A percentile compares a stretch with the other conserved stretches of the same genome.
These are phyloP conservation scores for Orchestes rusci DNA, from an alignment of 2,888 invertebrate species.

Conservation along the genomic window DNA sequence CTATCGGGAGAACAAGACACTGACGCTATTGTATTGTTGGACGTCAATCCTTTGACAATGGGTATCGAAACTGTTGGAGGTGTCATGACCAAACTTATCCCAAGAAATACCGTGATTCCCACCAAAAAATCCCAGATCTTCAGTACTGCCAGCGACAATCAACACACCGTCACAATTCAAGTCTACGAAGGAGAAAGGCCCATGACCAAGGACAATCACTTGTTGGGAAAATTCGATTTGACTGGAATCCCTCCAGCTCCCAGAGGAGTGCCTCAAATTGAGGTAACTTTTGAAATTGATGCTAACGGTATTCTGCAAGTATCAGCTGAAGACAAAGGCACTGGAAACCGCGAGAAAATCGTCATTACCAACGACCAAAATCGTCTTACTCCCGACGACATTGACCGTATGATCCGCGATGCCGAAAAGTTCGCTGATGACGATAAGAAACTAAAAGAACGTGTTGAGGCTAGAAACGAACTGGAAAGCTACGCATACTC, in stretches of 20 bases:
- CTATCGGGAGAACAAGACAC: conserved; percentile 96
- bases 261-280: conserved; percentile 88
- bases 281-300: conserved; percentile 91
- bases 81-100: conserved; percentile 98
- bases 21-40: conserved; percentile 90
- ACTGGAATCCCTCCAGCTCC: conserved; percentile 95
- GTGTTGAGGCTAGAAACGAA: conserved; percentile 94
- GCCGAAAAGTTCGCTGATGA: conserved; percentile 99
- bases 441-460: conserved; percentile 93
- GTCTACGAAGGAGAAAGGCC: conserved; percentile 99
- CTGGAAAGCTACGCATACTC: conserved; percentile 96
- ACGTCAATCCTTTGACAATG: conserved; percentile 97
- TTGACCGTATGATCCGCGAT: conserved; percentile 98
- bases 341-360: conserved; percentile 97
- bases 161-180: conserved; percentile 97
- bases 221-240: conserved; percentile 96
- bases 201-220: conserved; percentile 99
- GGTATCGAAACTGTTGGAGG: conserved; percentile 99
- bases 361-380: conserved; percentile 99
- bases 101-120: conserved; percentile 97
- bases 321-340: conserved; percentile 98
- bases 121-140: conserved; percentile 99
- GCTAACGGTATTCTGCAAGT: conserved; percentile 93
- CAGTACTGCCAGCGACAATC: conserved; percentile 98
- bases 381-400: conserved; percentile 91